Percentiles rank a stretch among this genome's conserved stretches.
Conservation (phyloP, 2,797 vertebrate species). For the Trachurus trachurus region DNA sequence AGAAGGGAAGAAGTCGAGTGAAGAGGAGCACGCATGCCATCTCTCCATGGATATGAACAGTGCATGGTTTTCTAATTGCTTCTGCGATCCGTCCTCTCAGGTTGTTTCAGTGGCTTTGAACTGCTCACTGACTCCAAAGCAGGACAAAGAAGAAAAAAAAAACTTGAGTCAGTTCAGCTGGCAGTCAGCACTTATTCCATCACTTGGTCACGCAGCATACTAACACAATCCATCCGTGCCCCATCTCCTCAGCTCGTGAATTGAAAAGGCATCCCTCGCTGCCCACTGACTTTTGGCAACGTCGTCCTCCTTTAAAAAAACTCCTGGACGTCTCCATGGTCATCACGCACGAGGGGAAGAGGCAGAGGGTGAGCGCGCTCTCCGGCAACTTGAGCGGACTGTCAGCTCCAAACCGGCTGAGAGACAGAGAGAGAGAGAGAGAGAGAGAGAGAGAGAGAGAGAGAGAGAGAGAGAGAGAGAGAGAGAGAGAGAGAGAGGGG, state of each 20-base stretch:
- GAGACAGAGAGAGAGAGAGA: slow-evolving; percentile 41
- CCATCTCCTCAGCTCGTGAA: neutral
- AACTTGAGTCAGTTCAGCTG: slow-evolving; percentile 38
- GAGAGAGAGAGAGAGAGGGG: slow-evolving; percentile 41
- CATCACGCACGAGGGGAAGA: slow-evolving; percentile 37
- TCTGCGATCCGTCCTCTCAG: slow-evolving; percentile 47
- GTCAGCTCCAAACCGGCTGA: slow-evolving; percentile 57
- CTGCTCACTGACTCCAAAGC: slow-evolving; percentile 7
- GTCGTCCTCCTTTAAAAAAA: slow-evolving; percentile 27
- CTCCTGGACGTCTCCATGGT: slow-evolving; percentile 46
- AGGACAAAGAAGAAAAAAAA: neutral
- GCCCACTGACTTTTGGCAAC: slow-evolving; percentile 28
- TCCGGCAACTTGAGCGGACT: slow-evolving; percentile 65
- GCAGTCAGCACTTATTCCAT: slow-evolving; percentile 26
- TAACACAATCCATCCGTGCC: slow-evolving; percentile 20
- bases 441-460: slow-evolving; percentile 59
- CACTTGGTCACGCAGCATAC: slow-evolving; percentile 22
- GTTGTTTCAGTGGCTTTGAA: slow-evolving; percentile 13
- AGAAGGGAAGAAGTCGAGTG: slow-evolving; percentile 86
- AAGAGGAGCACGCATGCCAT: slow-evolving; percentile 92
- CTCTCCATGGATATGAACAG: slow-evolving; percentile 85
- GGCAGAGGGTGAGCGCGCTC: slow-evolving; percentile 39
- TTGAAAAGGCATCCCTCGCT: slow-evolving; percentile 3
- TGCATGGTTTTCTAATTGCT: slow-evolving; percentile 78
- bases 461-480: slow-evolving; percentile 57